Conservation (phyloP, 2,797 vertebrate species). For the Petrocephalus schoutedeni region DNA sequence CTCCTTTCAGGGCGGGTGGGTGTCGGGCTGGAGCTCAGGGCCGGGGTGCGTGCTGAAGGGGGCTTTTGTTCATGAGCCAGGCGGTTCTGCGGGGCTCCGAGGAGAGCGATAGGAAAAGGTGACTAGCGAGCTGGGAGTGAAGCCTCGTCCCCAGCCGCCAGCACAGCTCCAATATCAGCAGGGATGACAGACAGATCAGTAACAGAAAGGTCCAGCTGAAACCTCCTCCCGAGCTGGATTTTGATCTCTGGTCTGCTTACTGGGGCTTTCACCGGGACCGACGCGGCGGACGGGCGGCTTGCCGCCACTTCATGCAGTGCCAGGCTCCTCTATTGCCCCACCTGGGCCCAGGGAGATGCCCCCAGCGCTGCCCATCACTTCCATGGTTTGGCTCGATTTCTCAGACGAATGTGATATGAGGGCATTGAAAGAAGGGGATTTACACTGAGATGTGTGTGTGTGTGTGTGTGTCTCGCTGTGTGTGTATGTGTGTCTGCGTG, state of each 20-base stretch:
- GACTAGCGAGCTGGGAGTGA: constrained; percentile 85
- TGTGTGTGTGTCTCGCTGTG: neutral
- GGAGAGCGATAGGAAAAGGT: constrained; percentile 83
- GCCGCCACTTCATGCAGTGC: constrained; percentile 66
- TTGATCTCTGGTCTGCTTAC: constrained; percentile 84
- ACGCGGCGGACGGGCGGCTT: constrained; percentile 57
- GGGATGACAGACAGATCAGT: constrained; percentile 96
- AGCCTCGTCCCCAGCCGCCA: constrained; percentile 84
- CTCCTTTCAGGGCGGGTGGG: constrained; percentile 84
- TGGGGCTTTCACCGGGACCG: constrained; percentile 78
- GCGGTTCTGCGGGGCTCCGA: constrained; percentile 64
- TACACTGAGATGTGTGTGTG: constrained; percentile 49
- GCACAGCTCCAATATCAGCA: constrained; percentile 86
- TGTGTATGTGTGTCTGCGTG: neutral
- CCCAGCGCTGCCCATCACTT: constrained; percentile 68
- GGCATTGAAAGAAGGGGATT: constrained; percentile 45
- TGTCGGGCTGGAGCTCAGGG: constrained; percentile 60
- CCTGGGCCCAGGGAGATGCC: constrained; percentile 55
- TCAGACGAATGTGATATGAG: constrained; percentile 60
- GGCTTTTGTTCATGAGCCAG: constrained; percentile 72
- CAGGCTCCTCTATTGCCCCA: constrained; percentile 55
- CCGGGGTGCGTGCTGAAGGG: constrained; percentile 68
- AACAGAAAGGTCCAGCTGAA: constrained; percentile 76
- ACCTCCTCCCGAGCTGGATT: constrained; percentile 66
- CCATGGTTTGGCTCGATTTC: constrained; percentile 75